Evolutionary conservation across 1,140 invertebrate species (phyloP).

Genomic region (Dreissena rostriformis): DNA sequence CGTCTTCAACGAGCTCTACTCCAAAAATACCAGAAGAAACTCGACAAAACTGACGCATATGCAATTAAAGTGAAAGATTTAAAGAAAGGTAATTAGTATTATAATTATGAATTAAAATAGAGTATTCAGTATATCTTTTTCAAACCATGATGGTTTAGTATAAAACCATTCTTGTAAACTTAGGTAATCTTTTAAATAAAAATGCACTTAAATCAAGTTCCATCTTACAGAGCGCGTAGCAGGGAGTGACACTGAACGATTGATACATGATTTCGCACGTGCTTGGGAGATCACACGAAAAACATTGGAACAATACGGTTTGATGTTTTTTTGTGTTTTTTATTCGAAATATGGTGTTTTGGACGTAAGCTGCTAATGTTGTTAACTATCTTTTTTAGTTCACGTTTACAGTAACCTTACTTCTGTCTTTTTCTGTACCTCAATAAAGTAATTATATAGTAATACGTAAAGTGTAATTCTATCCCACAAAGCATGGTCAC

Average conservation of each 20-base stretch:
- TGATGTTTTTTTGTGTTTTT: neutral
- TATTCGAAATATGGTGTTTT: no score
- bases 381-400: no score
- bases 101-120: neutral
- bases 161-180: no score
- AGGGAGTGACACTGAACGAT: conserved; percentile 18
- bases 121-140: no score
- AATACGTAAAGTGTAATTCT: no score
- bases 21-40: conserved; percentile 59
- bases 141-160: no score
- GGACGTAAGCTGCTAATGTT: no score
- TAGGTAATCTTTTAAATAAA: no score
- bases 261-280: conserved; percentile 36
- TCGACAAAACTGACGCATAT: conserved; percentile 63
- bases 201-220: no score
- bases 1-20: conserved; percentile 62
- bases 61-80: conserved; percentile 48
- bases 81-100: conserved; percentile 6
- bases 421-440: neutral
- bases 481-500: no score
- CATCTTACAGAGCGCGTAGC: conserved; percentile 24
- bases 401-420: no score
- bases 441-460: no score
- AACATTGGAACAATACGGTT: conserved; percentile 16
- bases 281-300: conserved; percentile 45